These are phyloP conservation scores for Silurus glanis DNA, from an alignment of 2,113 vertebrate species.

Conservation along the genomic window DNA sequence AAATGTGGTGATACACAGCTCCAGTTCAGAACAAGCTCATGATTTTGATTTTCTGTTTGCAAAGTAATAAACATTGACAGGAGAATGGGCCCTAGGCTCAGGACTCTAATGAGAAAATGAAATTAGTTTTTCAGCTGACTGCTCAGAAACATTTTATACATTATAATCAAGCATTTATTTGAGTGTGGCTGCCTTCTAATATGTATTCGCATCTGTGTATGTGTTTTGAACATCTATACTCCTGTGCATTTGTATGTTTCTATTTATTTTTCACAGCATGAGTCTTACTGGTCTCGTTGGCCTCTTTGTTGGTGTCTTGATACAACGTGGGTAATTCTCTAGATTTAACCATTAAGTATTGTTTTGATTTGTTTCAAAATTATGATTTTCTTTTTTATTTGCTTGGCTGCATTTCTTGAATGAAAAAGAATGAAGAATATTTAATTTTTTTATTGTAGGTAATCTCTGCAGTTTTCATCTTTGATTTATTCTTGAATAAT, in stretches of 20 bases:
- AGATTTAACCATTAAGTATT: background rate
- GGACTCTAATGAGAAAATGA: slow-evolving; percentile 97
- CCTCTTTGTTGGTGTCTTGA: slow-evolving; percentile 5
- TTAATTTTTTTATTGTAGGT: background rate
- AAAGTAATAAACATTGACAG: slow-evolving; percentile 96
- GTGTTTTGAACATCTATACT: slow-evolving; percentile 37
- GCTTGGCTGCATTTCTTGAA: slow-evolving; percentile 3
- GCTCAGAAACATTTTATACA: slow-evolving; percentile 98
- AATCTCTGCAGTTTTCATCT: background rate
- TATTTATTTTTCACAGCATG: slow-evolving; percentile 16
- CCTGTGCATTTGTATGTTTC: background rate
- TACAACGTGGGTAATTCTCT: background rate
- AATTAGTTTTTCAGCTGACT: slow-evolving; percentile 99
- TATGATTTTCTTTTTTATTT: background rate
- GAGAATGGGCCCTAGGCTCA: slow-evolving; percentile 88
- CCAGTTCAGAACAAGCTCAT: slow-evolving; percentile 80
- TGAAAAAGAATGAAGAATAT: background rate
- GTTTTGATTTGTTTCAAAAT: background rate
- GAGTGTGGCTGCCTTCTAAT: slow-evolving; percentile 63
- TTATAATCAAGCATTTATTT: slow-evolving; percentile 99
- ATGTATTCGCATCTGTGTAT: slow-evolving; percentile 62
- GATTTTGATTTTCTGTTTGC: slow-evolving; percentile 96
- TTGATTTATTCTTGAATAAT: background rate
- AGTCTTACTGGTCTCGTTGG: background rate
- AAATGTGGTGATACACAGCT: slow-evolving; percentile 72